phyloP scores from a whole-genome alignment of 2,888 invertebrate species.

The Hoplodrina blanda region DNA sequence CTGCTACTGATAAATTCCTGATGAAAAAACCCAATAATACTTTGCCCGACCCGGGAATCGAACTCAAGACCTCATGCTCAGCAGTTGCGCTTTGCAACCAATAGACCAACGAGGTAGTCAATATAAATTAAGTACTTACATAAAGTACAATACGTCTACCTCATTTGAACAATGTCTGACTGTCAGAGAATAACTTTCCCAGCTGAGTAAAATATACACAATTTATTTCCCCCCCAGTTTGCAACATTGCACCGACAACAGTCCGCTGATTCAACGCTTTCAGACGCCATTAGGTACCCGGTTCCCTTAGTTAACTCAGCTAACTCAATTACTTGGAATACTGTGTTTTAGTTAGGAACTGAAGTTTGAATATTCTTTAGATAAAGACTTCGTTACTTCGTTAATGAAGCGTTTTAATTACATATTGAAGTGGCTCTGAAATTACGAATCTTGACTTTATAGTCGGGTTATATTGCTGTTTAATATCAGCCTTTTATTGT shows the following conservation, averaged over 20 bases:
- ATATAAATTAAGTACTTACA: too few species aligned
- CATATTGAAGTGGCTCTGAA: not conserved
- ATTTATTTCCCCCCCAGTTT: not conserved
- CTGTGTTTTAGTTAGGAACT: conserved; percentile 6
- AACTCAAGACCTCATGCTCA: too few species aligned
- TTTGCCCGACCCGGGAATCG: too few species aligned
- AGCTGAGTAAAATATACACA: conserved; percentile 1
- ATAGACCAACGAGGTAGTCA: too few species aligned
- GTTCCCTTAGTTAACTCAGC: conserved; percentile 3
- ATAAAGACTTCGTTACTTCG: not conserved
- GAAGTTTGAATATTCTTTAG: conserved; percentile 3
- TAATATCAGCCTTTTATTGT: too few species aligned
- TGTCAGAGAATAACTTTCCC: not conserved
- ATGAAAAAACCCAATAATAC: too few species aligned
- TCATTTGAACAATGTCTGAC: too few species aligned
- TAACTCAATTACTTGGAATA: conserved; percentile 15
- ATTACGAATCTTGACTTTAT: not conserved
- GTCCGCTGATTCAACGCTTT: conserved; percentile 12
- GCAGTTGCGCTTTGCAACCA: too few species aligned
- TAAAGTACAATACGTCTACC: too few species aligned
- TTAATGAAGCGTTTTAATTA: not conserved
- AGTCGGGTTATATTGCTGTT: not conserved
- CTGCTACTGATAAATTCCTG: too few species aligned
- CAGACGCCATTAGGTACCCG: conserved; percentile 16
- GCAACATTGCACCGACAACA: conserved; percentile 21